phyloP scores from a whole-genome alignment of 2,888 invertebrate genomes.

The Coleophora deauratella region DNA sequence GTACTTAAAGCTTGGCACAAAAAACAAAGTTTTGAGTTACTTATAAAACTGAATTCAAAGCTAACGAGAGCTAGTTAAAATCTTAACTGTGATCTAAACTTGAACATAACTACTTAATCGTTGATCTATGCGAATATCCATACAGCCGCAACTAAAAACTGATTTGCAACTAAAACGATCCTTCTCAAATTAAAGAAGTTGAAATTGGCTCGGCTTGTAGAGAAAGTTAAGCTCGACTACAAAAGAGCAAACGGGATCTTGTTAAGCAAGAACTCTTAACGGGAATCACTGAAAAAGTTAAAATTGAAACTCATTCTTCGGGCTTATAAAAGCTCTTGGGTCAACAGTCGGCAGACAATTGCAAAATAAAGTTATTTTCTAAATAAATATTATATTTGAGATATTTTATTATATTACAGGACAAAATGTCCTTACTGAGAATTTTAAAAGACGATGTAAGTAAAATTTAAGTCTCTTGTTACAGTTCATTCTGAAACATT shows the following conservation, averaged over 20 bases:
- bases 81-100: too few relatives aligned
- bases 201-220: slow-evolving; percentile 34
- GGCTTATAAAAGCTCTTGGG: slow-evolving; percentile 24
- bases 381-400: not conserved
- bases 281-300: slow-evolving; percentile 50
- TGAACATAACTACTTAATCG: too few relatives aligned
- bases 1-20: too few relatives aligned
- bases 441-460: not conserved
- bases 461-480: not conserved
- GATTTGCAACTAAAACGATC: slow-evolving; percentile 29
- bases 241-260: slow-evolving; percentile 48
- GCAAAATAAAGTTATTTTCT: not conserved
- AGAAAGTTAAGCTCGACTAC: slow-evolving; percentile 31
- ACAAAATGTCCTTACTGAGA: not conserved
- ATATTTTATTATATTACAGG: not conserved
- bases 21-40: too few relatives aligned
- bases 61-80: too few relatives aligned
- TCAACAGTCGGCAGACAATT: slow-evolving; percentile 3
- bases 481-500: not conserved
- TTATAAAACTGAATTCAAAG: too few relatives aligned
- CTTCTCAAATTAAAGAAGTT: slow-evolving; percentile 48
- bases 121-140: too few relatives aligned
- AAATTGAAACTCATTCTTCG: slow-evolving; percentile 52
- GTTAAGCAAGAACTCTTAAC: slow-evolving; percentile 51
- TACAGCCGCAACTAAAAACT: slow-evolving; percentile 3